Percentiles rank a stretch among this genome's conserved stretches.
Conservation (phyloP, 2,888 invertebrate species). For the Melipona bicolor region DNA sequence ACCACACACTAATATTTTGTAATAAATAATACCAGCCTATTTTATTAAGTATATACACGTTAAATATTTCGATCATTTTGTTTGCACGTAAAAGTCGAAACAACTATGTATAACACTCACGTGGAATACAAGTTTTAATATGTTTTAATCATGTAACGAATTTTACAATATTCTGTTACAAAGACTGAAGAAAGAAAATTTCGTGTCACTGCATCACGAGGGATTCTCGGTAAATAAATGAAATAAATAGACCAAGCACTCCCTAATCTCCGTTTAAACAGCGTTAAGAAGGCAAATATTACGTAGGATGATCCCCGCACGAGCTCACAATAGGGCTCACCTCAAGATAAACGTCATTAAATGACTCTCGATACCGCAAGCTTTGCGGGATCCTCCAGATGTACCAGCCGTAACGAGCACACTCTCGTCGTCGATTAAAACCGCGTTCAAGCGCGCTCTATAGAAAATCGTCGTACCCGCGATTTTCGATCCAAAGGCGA, state of each 20-base stretch:
- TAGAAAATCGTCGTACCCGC: not conserved
- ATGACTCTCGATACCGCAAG: slow-evolving; percentile 3
- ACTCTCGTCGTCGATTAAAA: not conserved
- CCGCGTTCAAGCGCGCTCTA: not conserved
- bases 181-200: not conserved
- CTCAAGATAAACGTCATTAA: slow-evolving; percentile 18
- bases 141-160: not conserved
- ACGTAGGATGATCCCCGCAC: not conserved
- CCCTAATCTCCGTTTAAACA: not conserved
- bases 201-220: not conserved
- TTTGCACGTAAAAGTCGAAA: not conserved
- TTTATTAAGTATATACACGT: too few species aligned
- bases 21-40: too few species aligned
- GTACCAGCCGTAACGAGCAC: not conserved
- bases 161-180: not conserved
- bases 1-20: too few species aligned
- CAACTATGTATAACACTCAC: not conserved
- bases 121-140: not conserved
- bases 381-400: not conserved
- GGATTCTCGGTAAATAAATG: not conserved
- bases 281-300: not conserved
- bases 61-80: not conserved
- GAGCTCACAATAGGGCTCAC: not conserved
- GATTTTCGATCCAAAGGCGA: slow-evolving; percentile 13
- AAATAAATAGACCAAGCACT: not conserved